phyloP scores from a whole-genome alignment of 2,797 vertebrate species.

The Cuculus canorus region DNA sequence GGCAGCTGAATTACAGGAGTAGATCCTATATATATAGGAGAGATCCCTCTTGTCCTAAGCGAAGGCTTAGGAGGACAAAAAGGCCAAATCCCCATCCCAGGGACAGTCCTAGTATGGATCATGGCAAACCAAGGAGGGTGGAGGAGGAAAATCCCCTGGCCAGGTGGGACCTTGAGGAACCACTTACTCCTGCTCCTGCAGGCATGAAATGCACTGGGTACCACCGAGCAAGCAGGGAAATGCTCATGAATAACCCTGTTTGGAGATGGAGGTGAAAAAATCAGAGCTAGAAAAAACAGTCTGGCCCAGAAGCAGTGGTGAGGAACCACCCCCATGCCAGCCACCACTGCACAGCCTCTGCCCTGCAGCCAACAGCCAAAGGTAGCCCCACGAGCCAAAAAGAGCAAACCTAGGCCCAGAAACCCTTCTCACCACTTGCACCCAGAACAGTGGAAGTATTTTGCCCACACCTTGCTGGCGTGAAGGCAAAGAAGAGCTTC shows the following conservation, averaged over 20 bases:
- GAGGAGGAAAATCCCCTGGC: not conserved
- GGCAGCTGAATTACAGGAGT: not conserved
- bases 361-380: not conserved
- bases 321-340: not conserved
- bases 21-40: not conserved
- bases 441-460: accelerated
- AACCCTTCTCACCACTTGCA: not conserved
- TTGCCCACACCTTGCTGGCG: not conserved
- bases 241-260: not conserved
- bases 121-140: not conserved
- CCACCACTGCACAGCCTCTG: not conserved
- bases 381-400: not conserved
- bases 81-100: not conserved
- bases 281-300: not conserved
- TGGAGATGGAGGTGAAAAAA: not conserved
- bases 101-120: not conserved
- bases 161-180: not conserved
- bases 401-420: not conserved
- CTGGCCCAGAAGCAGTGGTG: not conserved
- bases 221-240: accelerated
- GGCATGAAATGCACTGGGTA: not conserved
- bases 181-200: not conserved
- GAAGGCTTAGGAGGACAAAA: not conserved
- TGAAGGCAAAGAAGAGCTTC: not conserved
- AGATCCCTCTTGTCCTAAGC: not conserved